Evolutionary conservation across 1,140 invertebrate species (phyloP).

Genomic region (Trachelipus rathkii): DNA sequence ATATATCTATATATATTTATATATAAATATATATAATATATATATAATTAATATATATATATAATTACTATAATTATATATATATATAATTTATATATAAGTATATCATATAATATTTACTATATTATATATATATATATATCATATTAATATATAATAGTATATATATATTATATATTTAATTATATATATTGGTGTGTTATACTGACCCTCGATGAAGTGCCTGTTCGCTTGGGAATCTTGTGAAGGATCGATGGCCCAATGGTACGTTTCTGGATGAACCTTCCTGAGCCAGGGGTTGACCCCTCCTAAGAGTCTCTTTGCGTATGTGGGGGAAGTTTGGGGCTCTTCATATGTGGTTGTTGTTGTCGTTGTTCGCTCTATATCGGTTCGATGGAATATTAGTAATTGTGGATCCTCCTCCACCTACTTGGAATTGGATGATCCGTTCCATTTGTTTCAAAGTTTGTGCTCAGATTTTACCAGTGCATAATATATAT

Average conservation of each 20-base stretch:
- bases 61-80: no score
- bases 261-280: background rate
- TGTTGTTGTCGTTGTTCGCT: background rate
- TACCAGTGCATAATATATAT: background rate
- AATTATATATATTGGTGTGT: background rate
- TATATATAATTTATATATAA: no score
- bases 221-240: no score
- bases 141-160: no score
- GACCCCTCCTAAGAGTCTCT: slow-evolving; percentile 3
- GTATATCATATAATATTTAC: no score
- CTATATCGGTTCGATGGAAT: no score
- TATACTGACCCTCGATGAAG: slow-evolving; percentile 28
- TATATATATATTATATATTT: no score
- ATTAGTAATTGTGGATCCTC: background rate
- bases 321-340: slow-evolving; percentile 25
- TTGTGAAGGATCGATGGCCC: slow-evolving; percentile 9
- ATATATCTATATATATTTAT: no score
- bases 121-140: no score
- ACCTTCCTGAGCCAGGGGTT: background rate
- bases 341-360: slow-evolving; percentile 20
- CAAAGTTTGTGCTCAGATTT: background rate
- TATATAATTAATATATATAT: no score
- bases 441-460: background rate
- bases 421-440: background rate
- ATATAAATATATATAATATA: no score